A percentile compares a stretch with the other conserved stretches of the same genome.
Evolutionary conservation across 1,140 invertebrate genomes (phyloP).

Genomic region (Drosophila ironensis): DNA sequence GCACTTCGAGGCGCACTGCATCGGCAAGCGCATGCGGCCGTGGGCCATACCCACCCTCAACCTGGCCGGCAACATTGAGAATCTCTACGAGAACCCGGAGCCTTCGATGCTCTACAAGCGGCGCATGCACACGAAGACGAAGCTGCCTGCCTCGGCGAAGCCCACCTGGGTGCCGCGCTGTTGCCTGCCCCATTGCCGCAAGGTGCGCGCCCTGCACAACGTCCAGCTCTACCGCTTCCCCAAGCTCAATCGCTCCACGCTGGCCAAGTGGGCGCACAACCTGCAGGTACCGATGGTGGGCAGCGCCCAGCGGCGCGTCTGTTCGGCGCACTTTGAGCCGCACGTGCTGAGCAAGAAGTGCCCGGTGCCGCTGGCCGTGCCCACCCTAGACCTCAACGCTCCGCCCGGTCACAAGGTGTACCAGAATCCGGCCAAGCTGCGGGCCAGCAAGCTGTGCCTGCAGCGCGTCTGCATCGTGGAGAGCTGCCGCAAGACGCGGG

Average conservation of each 20-base stretch:
- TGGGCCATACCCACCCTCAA: constrained; percentile 79
- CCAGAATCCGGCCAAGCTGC: constrained; percentile 72
- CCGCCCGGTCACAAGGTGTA: constrained; percentile 74
- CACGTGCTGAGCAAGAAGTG: constrained; percentile 74
- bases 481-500: constrained; percentile 59
- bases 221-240: constrained; percentile 76
- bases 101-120: constrained; percentile 63
- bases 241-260: constrained; percentile 65
- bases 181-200: constrained; percentile 72
- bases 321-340: constrained; percentile 72
- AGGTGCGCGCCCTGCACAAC: constrained; percentile 62
- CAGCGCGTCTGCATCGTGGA: constrained; percentile 73
- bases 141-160: constrained; percentile 16
- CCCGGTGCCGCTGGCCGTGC: constrained; percentile 70
- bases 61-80: constrained; percentile 62
- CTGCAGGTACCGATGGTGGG: constrained; percentile 67
- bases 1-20: constrained; percentile 74
- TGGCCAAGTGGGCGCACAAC: constrained; percentile 76
- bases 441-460: constrained; percentile 62
- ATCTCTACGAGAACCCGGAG: constrained; percentile 75
- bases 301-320: constrained; percentile 65
- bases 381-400: constrained; percentile 67
- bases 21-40: constrained; percentile 69
- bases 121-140: constrained; percentile 40
- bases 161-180: constrained; percentile 75